Base-by-base conservation (phyloP, 2,888 invertebrate genomes). In the Cephus sareptanus region DNA sequence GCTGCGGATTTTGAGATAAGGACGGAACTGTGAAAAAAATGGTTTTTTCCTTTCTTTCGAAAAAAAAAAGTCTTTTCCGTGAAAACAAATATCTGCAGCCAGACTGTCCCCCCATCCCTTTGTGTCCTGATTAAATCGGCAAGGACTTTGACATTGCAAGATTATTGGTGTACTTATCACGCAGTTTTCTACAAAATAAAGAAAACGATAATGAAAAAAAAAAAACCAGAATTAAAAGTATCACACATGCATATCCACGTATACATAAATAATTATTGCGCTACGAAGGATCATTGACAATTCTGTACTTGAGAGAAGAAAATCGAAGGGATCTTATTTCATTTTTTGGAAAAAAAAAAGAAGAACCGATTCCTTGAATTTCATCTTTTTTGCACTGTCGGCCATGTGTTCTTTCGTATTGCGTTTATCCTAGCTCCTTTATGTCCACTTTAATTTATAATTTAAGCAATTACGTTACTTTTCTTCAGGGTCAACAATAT, bases 131-230 rank as follows among this genome's bases (percentile, higher is more conserved):
- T 75, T 83, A 87, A 56, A 88, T 89, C 87, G 89, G 87, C 88
- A 87, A 89, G 77, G 85, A 87, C 88, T 88, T 88, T 87, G 84
- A 90, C 88, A 89, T 88, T 89, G 88, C 88, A 89, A 89, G 88
- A 89, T 90, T 90, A 90, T 89, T 89, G 90, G 90, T 90, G 89
- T 90, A 90, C 89, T 90, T 89, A 90, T 90, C 90, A 88, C 87
- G 88, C 88, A 89, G 89, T 90, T 90, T 90, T 90, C 89, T 90
- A 90, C 89, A 88, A 88, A 90, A 90, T 90, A 89, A 90, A 90
- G 89, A 89, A 89, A 89, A 89, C 88, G 82, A 88, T 88, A 89
- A 87, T 87, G 83, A 89, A 85, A 89, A 87, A 87, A 84, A 81
- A 81, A n/a, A 82, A 81, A n/a, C 1, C 35, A 35, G 31, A n/a